A percentile compares a stretch with the other conserved stretches of the same genome.
Evolutionary conservation across 2,888 invertebrate genomes (phyloP).

Genomic region (Plebejus anna): DNA sequence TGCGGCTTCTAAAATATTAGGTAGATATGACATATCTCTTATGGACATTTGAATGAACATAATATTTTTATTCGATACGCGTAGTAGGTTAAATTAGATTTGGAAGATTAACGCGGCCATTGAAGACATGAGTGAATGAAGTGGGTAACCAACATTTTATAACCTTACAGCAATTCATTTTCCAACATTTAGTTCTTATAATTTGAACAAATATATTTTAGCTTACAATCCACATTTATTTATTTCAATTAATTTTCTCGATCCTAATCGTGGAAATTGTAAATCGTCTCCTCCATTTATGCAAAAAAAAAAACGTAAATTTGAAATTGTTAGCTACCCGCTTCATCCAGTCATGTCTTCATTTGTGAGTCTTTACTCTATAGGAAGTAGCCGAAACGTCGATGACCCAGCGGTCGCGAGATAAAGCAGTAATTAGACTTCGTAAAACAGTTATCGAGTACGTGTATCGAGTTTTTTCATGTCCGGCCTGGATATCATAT

Average conservation of each 20-base stretch:
- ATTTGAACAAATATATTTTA: no score
- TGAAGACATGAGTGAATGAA: no score
- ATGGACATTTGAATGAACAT: slow-evolving; percentile 10
- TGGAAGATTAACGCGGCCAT: neutral
- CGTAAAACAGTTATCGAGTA: slow-evolving; percentile 67
- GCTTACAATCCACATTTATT: no score
- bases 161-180: no score
- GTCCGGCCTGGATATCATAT: neutral
- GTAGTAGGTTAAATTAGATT: slow-evolving; percentile 13
- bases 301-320: no score
- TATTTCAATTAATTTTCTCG: no score
- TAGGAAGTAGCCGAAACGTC: slow-evolving; percentile 53
- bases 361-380: neutral
- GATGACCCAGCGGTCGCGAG: slow-evolving; percentile 65
- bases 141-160: no score
- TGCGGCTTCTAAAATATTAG: neutral
- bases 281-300: no score
- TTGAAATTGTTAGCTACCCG: no score
- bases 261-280: no score
- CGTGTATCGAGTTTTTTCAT: slow-evolving; percentile 68
- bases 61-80: slow-evolving; percentile 14
- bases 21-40: slow-evolving; percentile 9
- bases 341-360: no score
- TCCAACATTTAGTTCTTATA: no score
- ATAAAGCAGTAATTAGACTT: slow-evolving; percentile 70